phyloP scores from a whole-genome alignment of 2,888 invertebrate species.

The Eledona agricola region DNA sequence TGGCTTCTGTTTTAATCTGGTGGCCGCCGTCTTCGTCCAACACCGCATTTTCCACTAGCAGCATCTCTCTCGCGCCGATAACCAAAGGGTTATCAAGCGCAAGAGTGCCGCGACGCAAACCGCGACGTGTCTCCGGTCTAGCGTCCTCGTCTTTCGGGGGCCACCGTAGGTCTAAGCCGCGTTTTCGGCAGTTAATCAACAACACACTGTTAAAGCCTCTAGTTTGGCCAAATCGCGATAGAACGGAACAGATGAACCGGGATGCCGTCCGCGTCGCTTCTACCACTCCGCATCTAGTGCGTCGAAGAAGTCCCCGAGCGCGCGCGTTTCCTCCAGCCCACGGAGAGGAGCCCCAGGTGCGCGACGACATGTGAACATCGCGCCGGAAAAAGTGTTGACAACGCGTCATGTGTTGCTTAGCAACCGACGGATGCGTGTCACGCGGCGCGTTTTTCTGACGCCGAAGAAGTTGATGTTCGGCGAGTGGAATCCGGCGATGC shows the following conservation, averaged over 20 bases:
- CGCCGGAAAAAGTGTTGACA: conserved; percentile 64
- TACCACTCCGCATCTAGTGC: neutral
- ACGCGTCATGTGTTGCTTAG: conserved; percentile 60
- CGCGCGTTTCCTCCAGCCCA: conserved; percentile 63
- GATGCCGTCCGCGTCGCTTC: conserved; percentile 42
- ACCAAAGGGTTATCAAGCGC: conserved; percentile 64
- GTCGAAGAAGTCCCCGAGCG: too few species aligned
- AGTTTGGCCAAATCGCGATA: conserved; percentile 67
- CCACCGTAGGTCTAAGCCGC: conserved; percentile 48
- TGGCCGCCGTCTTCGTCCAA: conserved; percentile 46
- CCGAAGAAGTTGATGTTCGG: conserved; percentile 51
- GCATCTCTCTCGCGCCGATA: conserved; percentile 58
- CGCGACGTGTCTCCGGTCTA: conserved; percentile 53
- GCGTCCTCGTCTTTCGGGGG: conserved; percentile 44
- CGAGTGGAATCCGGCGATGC: conserved; percentile 59
- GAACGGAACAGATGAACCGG: conserved; percentile 54
- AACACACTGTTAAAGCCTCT: conserved; percentile 66
- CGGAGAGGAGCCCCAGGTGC: too few species aligned
- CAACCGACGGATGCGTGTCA: conserved; percentile 56
- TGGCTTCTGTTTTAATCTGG: conserved; percentile 63
- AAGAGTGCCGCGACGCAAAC: conserved; percentile 57
- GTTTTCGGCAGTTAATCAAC: conserved; percentile 55
- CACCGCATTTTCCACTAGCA: neutral
- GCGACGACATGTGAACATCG: too few species aligned
- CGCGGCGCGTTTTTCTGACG: conserved; percentile 42